Evolutionary conservation across 2,113 vertebrate genomes (phyloP), one percentile per base, ranked within the genome.

Genomic region (Symphodus melops): DNA sequence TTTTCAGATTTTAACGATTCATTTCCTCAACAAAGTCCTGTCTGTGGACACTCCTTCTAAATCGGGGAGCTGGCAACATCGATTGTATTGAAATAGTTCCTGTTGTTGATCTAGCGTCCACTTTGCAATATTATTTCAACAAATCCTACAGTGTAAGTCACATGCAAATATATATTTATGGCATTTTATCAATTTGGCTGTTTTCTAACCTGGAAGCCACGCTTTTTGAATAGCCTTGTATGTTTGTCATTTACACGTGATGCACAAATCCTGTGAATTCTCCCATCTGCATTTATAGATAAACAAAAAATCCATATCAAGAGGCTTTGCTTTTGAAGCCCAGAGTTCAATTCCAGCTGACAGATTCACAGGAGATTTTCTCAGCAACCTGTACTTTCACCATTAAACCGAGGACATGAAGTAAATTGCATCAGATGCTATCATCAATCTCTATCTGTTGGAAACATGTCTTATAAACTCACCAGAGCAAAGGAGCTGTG

Each of bases 401-500:
- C 69, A 72, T 77, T 85, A 84, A 52, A 82, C 64, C 55, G 67
- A 72, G 81, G 89, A 90, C 83, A 81, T 69, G 60, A 65, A 87
- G 72, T 85, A 91, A 90, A 92, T 93, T 91, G 83, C 88, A 87
- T 87, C 76, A 87, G 92, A 88, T 88, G 86, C 81, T 88, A 91
- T 93, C 91, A 85, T 90, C 84, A 87, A 86, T 88, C 90, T 88
- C 85, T 85, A 82, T 89, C 81, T 89, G 86, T 66, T 75, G 86
- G 82, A 75, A 87, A 69, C 76, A 75, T 75, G 86, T 88, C 83
- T 85, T 84, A 68, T 66, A 86, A 87, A 86, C 76, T 53, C 61
- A 53, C 48, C 37, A 23, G 70, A 78, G 80, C 72, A 55, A 16
- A 72, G 77, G 66, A 82, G 86, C 69, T 69, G 81, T 52, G 59